Percentiles rank a stretch among this genome's conserved stretches.
phyloP scores from a whole-genome alignment of 2,888 invertebrate genomes.

The Thera obeliscata region DNA sequence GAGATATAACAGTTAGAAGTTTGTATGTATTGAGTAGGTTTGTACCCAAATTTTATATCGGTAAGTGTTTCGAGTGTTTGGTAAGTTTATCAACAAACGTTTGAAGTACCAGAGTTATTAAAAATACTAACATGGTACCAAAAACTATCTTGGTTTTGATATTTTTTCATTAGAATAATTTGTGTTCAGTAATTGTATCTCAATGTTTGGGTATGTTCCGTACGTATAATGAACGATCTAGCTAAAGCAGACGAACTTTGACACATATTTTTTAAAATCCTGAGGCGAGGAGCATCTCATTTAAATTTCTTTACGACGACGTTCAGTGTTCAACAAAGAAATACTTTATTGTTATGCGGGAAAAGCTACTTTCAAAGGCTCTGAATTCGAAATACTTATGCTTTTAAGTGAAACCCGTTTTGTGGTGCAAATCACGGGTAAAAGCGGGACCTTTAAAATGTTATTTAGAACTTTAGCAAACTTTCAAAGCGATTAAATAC shows the following conservation, averaged over 20 bases:
- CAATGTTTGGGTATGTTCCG: too few species aligned
- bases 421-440: conserved; percentile 25
- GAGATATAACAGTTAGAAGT: too few species aligned
- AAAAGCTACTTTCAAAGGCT: conserved; percentile 45
- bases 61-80: too few species aligned
- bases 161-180: too few species aligned
- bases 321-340: conserved; percentile 46
- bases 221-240: too few species aligned
- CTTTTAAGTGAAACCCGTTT: conserved; percentile 34
- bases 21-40: too few species aligned
- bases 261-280: conserved; percentile 9
- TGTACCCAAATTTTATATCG: too few species aligned
- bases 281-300: conserved; percentile 24
- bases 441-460: conserved; percentile 6
- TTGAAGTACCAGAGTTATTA: too few species aligned
- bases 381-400: conserved; percentile 48
- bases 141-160: too few species aligned
- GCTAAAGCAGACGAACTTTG: background rate
- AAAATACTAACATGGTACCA: too few species aligned
- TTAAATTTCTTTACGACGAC: conserved; percentile 38
- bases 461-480: background rate
- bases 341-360: conserved; percentile 49
- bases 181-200: too few species aligned
- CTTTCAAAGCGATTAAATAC: conserved; percentile 4
- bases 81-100: too few species aligned